Conservation (phyloP, 2,797 vertebrate species). For the Hyperoplus immaculatus region DNA sequence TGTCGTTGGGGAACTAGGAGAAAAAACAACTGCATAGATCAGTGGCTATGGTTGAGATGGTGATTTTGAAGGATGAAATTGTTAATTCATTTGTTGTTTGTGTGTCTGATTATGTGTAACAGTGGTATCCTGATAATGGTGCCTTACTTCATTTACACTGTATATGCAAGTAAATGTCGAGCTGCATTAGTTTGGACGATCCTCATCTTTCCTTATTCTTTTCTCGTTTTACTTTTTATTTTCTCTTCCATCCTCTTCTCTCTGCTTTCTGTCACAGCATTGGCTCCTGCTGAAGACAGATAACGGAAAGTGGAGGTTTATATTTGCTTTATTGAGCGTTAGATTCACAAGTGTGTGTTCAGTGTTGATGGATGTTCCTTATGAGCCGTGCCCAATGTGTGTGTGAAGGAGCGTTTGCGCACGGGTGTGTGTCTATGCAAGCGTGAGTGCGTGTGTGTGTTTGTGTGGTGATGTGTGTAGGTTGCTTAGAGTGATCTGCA, state of each 20-base stretch:
- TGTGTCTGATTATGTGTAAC: conserved; percentile 9
- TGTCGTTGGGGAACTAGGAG: no score
- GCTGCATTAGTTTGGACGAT: background rate
- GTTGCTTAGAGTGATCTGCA: conserved; percentile 57
- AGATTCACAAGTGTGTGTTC: conserved; percentile 77
- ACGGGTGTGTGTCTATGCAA: conserved; percentile 21
- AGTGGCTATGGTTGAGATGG: background rate
- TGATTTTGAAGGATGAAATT: background rate
- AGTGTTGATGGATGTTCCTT: conserved; percentile 74
- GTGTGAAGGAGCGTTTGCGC: background rate
- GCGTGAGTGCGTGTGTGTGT: conserved; percentile 20
- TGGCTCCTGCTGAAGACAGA: conserved; percentile 80
- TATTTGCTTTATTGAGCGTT: conserved; percentile 83
- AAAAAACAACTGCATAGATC: no score
- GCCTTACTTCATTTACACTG: conserved; percentile 10
- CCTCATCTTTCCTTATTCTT: conserved; percentile 1
- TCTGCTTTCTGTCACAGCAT: conserved; percentile 57
- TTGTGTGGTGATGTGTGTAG: conserved; percentile 51
- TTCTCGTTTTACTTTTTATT: background rate
- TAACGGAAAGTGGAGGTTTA: conserved; percentile 76
- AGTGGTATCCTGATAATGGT: conserved; percentile 19
- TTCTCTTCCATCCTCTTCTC: conserved; percentile 19
- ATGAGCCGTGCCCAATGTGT: conserved; percentile 55
- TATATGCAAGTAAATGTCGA: background rate
- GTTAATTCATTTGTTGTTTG: conserved; percentile 13